Evolutionary conservation across 2,888 invertebrate genomes (phyloP).

Genomic region (Rotaria sp.): DNA sequence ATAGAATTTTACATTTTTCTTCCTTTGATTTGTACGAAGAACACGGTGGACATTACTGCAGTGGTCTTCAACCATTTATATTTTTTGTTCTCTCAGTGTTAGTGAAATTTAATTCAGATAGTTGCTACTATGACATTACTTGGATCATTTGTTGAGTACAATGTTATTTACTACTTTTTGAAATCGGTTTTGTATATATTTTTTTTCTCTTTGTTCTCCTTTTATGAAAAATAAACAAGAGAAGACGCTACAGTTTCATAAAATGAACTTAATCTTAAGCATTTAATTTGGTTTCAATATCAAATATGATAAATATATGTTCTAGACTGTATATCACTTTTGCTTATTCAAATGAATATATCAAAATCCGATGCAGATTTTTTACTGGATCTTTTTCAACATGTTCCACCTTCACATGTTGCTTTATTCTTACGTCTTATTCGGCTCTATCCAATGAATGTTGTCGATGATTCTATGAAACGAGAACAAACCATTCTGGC

Average conservation of each 20-base stretch:
- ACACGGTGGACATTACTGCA: not conserved
- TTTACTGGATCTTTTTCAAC: not conserved
- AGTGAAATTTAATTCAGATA: not conserved
- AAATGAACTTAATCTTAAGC: not conserved
- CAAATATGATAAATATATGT: not conserved
- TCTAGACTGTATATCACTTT: not conserved
- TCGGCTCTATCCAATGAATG: not conserved
- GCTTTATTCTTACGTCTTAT: not conserved
- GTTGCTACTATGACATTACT: not conserved
- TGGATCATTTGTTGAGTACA: not conserved
- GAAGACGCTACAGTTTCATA: not conserved
- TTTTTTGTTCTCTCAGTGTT: not conserved
- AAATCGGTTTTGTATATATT: not conserved
- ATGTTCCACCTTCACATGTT: slow-evolving; percentile 1
- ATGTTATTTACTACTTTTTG: not conserved
- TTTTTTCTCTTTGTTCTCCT: not conserved
- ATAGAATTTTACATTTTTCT: not conserved
- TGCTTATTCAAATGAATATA: not conserved
- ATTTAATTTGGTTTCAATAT: not conserved
- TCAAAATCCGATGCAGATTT: not conserved
- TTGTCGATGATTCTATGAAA: not conserved
- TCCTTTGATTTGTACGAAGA: not conserved
- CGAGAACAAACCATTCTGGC: not conserved
- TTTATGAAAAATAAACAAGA: not conserved
- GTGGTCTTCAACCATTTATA: not conserved